Base-by-base conservation (phyloP, 2,113 vertebrate species). In the Neomonachus schauinslandi region DNA sequence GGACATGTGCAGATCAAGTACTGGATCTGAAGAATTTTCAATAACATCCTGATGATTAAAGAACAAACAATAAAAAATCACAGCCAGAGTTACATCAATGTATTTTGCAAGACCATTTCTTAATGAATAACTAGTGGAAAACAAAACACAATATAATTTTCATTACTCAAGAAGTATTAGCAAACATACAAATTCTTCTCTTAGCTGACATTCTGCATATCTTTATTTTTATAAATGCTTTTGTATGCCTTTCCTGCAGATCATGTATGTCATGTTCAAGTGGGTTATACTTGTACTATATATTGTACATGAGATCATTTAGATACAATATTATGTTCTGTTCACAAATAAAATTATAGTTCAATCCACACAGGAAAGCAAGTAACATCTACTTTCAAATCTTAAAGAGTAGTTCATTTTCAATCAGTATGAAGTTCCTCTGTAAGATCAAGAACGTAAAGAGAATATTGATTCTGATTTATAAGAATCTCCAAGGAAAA, bases 11-110 rank as follows among this genome's bases (percentile, higher is more conserved):
- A 98, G 97, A 97, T 98, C 98, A 93, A 95, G 82, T 89, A 95
- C 76, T 89, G 67, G 80, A 96, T 97, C 67, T 90, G 91, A 98
- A 97, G 98, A 95, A 87, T 98, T 99, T 96, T 99, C 98, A 71
- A 85, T 98, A 97, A 97, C 16, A 89, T 98, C 98, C 99, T 99
- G 98, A 97, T 98, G 51, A 98, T 98, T 72, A 98, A 88, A 95
- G n/a, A 72, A 92, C 83, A 97, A 86, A 98, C 76, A 94, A 97
- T 79, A 96, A 97, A 96, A 39, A 89, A 74, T 9, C 24, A 55
- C 33, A 36, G 72, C 28, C 24, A 97, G 15, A 92, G 55, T 69
- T 72, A 57, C 0, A 63, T 82, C 46, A 63, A 33, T 55, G 46
- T 87, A 79, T 84, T 94, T 96, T 69, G 3, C 87, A 79, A 95